Base-by-base conservation (phyloP, 2,113 vertebrate genomes). In the Suncus etruscus region DNA sequence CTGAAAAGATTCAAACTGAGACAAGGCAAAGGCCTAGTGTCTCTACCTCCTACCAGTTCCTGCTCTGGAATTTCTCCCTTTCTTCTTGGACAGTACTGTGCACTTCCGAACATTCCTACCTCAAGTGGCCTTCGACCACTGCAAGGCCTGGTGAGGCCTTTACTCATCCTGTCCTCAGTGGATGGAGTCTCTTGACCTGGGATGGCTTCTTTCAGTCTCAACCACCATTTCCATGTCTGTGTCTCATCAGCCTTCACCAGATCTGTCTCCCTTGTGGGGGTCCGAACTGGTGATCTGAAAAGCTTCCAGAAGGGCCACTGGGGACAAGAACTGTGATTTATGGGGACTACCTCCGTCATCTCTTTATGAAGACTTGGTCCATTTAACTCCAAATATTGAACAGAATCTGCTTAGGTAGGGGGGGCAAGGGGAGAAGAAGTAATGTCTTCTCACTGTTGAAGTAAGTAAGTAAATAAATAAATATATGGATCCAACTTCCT, bases 371-470 rank as follows among this genome's bases (percentile, higher is more conserved):
- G 82, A 76, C 29, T 15, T 83, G 72, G 77, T 12, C 18, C 16
- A 61, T 61, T 61, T 61, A 61, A 16, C 58, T 61, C 6, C 58
- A 61, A 58, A 61, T 61, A 61, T 61, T 61, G 18, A 61, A 39
- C 18, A 66, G 24, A 84, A 51, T 39, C 75, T 61, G 48, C 47
- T 22, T 50, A 68, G 39, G 74, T 86, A 61, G 70, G 78, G 31
- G 69, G 32, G 69, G 29, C 29, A 65, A 65, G 47, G 84, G 39
- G 32, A 3, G 81, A 10, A 54, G 18, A 14, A 61, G 18, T 61
- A 20, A 20, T 61, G 4, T 61, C 86, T 87, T 95, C 66, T 87
- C 61, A 80, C 83, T 91, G 74, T 86, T 58, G 79, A 79, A 87
- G 83, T 80, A 90, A 75, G 39, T 39, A 39, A 87, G 83, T 80